A percentile compares a stretch with the other conserved stretches of the same genome.
These are phyloP conservation scores for Choristoneura rosaceana DNA, from an alignment of 2,888 invertebrate species.

Conservation along the genomic window DNA sequence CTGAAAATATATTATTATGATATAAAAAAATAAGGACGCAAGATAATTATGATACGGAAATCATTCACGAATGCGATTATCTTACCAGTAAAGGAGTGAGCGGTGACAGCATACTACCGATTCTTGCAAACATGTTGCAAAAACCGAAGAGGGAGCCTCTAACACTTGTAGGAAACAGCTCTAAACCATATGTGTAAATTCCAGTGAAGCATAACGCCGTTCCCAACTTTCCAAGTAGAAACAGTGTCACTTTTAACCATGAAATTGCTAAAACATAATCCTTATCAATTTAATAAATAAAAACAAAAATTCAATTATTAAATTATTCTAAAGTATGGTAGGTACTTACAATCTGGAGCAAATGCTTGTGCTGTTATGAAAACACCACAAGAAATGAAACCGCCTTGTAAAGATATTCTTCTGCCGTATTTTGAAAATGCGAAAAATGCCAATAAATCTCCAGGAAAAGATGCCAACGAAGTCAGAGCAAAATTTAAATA, in stretches of 20 bases:
- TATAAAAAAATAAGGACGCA: too few relatives aligned
- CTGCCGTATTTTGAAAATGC: constrained; percentile 68
- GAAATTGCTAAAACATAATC: constrained; percentile 55
- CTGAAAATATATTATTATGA: constrained; percentile 53
- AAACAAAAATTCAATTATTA: background rate
- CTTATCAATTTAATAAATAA: background rate
- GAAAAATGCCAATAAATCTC: constrained; percentile 66
- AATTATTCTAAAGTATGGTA: background rate
- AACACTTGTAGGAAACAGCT: constrained; percentile 73
- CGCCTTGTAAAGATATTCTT: constrained; percentile 64
- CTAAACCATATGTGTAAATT: constrained; percentile 71
- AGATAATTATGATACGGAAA: too few relatives aligned
- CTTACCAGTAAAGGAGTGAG: constrained; percentile 70
- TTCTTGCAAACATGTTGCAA: constrained; percentile 69
- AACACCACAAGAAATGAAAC: constrained; percentile 62
- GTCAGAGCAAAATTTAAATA: constrained; percentile 70
- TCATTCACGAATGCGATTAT: background rate
- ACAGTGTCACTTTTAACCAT: constrained; percentile 69
- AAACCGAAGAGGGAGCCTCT: constrained; percentile 70
- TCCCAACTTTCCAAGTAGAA: constrained; percentile 67
- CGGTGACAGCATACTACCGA: constrained; percentile 73
- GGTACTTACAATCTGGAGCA: constrained; percentile 63
- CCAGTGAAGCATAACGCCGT: constrained; percentile 73
- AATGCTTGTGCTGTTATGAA: constrained; percentile 67
- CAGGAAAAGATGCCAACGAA: constrained; percentile 69